Conservation (phyloP, 2,888 invertebrate species). For the Synergus itoensis region DNA sequence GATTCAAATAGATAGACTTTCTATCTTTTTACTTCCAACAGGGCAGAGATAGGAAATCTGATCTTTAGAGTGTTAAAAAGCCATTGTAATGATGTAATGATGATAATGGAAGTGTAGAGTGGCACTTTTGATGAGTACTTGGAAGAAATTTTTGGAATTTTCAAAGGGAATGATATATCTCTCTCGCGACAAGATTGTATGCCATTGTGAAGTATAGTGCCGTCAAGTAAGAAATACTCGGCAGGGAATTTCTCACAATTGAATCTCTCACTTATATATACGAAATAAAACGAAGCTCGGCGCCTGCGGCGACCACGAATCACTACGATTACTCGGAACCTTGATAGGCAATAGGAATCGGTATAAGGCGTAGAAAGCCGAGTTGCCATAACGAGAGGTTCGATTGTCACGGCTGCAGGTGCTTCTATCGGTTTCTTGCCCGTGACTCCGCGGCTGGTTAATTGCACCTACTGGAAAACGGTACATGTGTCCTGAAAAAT, state of each 20-base stretch:
- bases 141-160: slow-evolving; percentile 3
- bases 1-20: no score
- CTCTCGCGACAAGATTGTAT: slow-evolving; percentile 15
- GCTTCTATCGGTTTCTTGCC: slow-evolving; percentile 57
- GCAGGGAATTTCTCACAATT: slow-evolving; percentile 57
- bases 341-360: slow-evolving; percentile 63
- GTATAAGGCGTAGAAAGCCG: slow-evolving; percentile 61
- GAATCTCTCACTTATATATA: slow-evolving; percentile 55
- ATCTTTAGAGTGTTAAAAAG: neutral
- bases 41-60: no score
- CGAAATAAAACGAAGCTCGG: slow-evolving; percentile 53
- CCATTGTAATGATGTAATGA: neutral
- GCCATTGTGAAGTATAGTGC: slow-evolving; percentile 5
- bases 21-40: no score
- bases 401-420: slow-evolving; percentile 60
- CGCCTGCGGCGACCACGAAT: slow-evolving; percentile 51
- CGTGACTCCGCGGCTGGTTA: slow-evolving; percentile 53
- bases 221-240: slow-evolving; percentile 27
- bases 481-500: slow-evolving; percentile 24
- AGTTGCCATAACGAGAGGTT: slow-evolving; percentile 63
- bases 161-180: slow-evolving; percentile 18
- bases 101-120: neutral
- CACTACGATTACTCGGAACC: slow-evolving; percentile 56
- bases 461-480: slow-evolving; percentile 45
- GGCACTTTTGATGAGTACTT: neutral